Conservation (phyloP, 1,140 invertebrate genomes). For the Potamilus streckersoni region DNA sequence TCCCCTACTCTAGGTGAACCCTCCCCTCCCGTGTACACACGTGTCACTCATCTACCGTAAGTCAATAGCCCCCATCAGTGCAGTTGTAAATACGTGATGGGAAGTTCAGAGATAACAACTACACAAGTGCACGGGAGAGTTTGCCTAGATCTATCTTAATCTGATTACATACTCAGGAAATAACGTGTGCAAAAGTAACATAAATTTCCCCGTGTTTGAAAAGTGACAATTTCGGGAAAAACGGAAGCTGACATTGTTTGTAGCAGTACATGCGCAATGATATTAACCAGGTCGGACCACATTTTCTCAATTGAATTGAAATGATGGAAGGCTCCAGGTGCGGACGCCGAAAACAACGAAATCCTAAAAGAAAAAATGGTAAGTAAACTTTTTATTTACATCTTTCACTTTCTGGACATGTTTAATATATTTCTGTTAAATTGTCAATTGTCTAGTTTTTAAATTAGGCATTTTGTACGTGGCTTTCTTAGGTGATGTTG, state of each 20-base stretch:
- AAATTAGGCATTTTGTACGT: neutral
- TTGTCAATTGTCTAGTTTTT: slow-evolving; percentile 3
- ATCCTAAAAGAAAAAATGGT: slow-evolving; percentile 39
- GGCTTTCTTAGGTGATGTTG: slow-evolving; percentile 24
- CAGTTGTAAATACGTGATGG: too few relatives aligned
- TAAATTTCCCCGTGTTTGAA: slow-evolving; percentile 15
- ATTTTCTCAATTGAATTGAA: slow-evolving; percentile 34
- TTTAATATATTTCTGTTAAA: slow-evolving; percentile 4
- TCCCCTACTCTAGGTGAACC: too few relatives aligned
- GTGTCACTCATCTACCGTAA: too few relatives aligned
- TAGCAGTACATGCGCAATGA: slow-evolving; percentile 31
- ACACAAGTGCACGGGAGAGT: too few relatives aligned
- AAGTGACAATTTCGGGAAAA: slow-evolving; percentile 17
- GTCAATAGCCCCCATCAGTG: too few relatives aligned
- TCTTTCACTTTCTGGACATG: slow-evolving; percentile 4
- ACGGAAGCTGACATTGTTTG: slow-evolving; percentile 26
- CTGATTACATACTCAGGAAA: too few relatives aligned
- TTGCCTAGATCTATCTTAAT: too few relatives aligned
- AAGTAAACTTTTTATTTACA: slow-evolving; percentile 12
- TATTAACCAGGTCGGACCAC: slow-evolving; percentile 31
- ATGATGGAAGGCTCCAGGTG: slow-evolving; percentile 41
- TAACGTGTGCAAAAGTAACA: too few relatives aligned
- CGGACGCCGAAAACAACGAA: slow-evolving; percentile 37
- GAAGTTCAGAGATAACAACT: too few relatives aligned
- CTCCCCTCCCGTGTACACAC: too few relatives aligned